Percentiles rank a stretch among this genome's conserved stretches.
These are phyloP conservation scores for Fukomys damarensis DNA, from an alignment of 2,113 vertebrate species.

Conservation along the genomic window DNA sequence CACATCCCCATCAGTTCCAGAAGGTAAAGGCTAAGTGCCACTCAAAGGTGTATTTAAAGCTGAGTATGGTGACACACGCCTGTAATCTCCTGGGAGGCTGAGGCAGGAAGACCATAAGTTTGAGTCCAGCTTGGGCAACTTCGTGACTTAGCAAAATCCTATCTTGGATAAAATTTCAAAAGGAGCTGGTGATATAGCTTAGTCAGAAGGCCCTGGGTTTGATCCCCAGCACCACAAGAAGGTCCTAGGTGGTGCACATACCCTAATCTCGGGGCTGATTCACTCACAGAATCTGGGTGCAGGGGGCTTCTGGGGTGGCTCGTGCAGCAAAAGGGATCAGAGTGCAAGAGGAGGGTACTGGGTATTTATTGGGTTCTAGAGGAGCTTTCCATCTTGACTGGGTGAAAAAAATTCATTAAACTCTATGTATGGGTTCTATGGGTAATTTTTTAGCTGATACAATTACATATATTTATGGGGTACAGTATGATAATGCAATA, in stretches of 20 bases:
- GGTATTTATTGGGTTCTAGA: background rate
- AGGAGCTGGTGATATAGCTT: background rate
- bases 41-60: background rate
- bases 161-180: background rate
- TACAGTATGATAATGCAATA: background rate
- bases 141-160: background rate
- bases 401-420: background rate
- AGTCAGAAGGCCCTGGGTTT: background rate
- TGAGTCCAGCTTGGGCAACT: background rate
- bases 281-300: background rate
- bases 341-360: background rate
- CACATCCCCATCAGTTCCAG: background rate
- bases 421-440: background rate
- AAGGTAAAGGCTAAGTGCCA: background rate
- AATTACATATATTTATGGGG: background rate
- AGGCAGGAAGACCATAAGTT: background rate
- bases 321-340: background rate
- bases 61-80: background rate
- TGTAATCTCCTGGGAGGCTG: background rate
- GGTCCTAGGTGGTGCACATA: background rate
- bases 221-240: background rate
- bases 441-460: background rate
- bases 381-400: background rate
- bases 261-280: background rate
- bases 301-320: background rate